Conservation (phyloP, 2,888 invertebrate genomes). For the Chromoteleia sp. region DNA sequence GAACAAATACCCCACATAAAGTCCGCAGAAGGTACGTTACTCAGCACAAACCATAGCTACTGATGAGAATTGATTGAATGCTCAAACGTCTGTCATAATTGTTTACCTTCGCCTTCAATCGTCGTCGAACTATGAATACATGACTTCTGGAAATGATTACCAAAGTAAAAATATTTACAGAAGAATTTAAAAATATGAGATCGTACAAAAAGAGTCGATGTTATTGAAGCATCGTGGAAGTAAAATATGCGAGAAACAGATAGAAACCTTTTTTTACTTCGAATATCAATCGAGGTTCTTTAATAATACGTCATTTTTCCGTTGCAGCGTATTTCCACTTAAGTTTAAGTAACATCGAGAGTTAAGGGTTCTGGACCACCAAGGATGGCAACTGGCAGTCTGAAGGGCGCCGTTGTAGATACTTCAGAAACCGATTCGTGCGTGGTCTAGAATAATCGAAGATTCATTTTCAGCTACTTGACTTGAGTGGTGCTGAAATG, state of each 20-base stretch:
- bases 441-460: constrained; percentile 78
- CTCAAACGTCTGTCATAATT: constrained; percentile 65
- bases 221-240: not conserved
- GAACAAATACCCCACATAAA: constrained; percentile 66
- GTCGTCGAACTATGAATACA: constrained; percentile 48
- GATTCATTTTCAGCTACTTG: constrained; percentile 82
- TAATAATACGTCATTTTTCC: constrained; percentile 41
- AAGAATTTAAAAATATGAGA: constrained; percentile 32
- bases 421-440: constrained; percentile 79
- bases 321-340: constrained; percentile 79
- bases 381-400: constrained; percentile 78
- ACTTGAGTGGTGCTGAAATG: constrained; percentile 64
- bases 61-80: constrained; percentile 69
- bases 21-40: constrained; percentile 61
- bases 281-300: constrained; percentile 1
- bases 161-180: constrained; percentile 51
- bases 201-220: not conserved
- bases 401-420: constrained; percentile 79
- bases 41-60: constrained; percentile 69
- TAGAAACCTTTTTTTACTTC: constrained; percentile 10
- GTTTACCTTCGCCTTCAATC: constrained; percentile 60
- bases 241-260: constrained; percentile 14
- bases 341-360: constrained; percentile 81
- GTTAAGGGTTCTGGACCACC: constrained; percentile 83
- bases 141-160: constrained; percentile 49